These are phyloP conservation scores for Cheilosia vulpina DNA, from an alignment of 2,888 invertebrate species.

Conservation along the genomic window DNA sequence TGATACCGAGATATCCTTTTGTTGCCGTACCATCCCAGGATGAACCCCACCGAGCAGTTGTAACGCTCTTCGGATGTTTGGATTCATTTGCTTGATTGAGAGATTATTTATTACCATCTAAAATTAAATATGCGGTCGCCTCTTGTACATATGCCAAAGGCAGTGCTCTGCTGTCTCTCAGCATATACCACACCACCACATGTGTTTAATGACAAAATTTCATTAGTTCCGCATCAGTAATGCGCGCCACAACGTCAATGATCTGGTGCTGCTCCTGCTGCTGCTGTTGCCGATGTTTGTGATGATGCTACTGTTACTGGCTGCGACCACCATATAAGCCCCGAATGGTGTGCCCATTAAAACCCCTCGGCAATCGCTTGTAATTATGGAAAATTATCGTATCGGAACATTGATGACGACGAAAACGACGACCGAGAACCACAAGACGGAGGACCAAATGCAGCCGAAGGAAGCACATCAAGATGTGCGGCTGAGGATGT, in stretches of 20 bases:
- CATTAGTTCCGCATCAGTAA: conserved; percentile 75
- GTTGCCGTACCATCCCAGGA: background rate
- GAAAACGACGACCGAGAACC: conserved; percentile 4
- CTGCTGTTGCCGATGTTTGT: conserved; percentile 44
- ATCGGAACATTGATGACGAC: conserved; percentile 72
- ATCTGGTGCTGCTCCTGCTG: conserved; percentile 65
- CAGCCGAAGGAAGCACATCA: background rate
- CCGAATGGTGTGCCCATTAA: conserved; percentile 70
- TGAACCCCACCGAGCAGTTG: conserved; percentile 50
- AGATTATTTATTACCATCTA: conserved; percentile 71
- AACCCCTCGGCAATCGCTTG: conserved; percentile 72
- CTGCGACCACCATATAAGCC: conserved; percentile 69
- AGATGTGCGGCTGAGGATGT: conserved; percentile 1
- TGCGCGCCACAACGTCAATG: conserved; percentile 73
- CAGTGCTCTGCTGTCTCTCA: conserved; percentile 26
- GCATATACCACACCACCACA: conserved; percentile 53
- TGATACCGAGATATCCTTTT: conserved; percentile 19
- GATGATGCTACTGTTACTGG: conserved; percentile 60
- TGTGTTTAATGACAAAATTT: conserved; percentile 75
- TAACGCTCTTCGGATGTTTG: conserved; percentile 13
- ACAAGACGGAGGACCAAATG: conserved; percentile 7
- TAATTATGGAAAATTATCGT: conserved; percentile 75
- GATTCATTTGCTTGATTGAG: conserved; percentile 67
- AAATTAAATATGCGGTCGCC: conserved; percentile 69
- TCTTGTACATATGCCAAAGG: conserved; percentile 35